Evolutionary conservation across 2,113 vertebrate species (phyloP).

Genomic region (Lepisosteus oculatus): DNA sequence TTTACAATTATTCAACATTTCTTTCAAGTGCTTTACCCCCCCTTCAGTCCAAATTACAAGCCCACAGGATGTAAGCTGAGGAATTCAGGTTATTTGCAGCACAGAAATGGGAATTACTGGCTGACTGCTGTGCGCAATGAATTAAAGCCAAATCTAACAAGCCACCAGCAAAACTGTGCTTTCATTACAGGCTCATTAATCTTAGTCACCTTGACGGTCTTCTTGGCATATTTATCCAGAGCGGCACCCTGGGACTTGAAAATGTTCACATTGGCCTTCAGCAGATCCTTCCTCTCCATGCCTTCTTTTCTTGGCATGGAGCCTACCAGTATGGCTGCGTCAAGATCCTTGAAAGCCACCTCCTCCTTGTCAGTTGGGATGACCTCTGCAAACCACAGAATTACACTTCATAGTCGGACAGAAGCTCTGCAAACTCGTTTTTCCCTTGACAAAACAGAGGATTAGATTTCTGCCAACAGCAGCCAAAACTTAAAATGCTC

Average conservation of each 20-base stretch:
- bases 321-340: conserved; percentile 89
- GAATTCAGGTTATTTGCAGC: not conserved
- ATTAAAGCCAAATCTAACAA: too few relatives aligned
- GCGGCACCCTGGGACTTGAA: conserved; percentile 93
- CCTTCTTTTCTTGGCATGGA: conserved; percentile 96
- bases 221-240: conserved; percentile 92
- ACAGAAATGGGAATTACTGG: too few relatives aligned
- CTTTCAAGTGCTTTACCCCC: too few relatives aligned
- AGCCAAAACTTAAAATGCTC: too few relatives aligned
- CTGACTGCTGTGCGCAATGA: too few relatives aligned
- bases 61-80: not conserved
- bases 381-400: conserved; percentile 69
- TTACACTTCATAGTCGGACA: not conserved
- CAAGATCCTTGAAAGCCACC: conserved; percentile 90
- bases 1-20: too few relatives aligned
- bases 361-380: conserved; percentile 93
- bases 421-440: not conserved
- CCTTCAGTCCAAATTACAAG: not conserved
- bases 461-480: too few relatives aligned
- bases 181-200: too few relatives aligned
- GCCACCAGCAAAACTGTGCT: too few relatives aligned
- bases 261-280: conserved; percentile 95
- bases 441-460: too few relatives aligned
- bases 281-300: conserved; percentile 97
- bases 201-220: conserved; percentile 87